Conservation (phyloP, 2,888 invertebrate species). For the Antitype chi region DNA sequence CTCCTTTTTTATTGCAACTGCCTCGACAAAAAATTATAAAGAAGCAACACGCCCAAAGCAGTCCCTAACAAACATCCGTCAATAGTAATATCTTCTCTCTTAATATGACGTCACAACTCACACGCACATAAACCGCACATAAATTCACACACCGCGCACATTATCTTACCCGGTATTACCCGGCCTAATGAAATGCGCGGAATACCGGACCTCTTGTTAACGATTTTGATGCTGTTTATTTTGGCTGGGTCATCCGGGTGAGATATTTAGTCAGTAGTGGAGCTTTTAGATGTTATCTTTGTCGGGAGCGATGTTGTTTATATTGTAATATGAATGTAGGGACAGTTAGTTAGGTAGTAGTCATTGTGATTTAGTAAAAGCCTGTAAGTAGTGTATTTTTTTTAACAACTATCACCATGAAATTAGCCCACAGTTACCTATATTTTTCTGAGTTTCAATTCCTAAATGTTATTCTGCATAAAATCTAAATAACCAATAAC, state of each 20-base stretch:
- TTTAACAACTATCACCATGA: not conserved
- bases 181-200: conserved; percentile 72
- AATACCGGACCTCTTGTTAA: conserved; percentile 60
- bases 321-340: not conserved
- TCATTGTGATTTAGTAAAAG: not conserved
- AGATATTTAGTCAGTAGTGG: conserved; percentile 18
- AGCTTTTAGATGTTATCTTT: not conserved
- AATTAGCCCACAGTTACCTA: not conserved
- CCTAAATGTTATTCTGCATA: not conserved
- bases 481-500: not conserved
- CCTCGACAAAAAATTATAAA: not conserved
- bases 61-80: not conserved
- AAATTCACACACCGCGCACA: conserved; percentile 38
- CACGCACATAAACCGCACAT: conserved; percentile 29
- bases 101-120: conserved; percentile 22
- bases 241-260: conserved; percentile 32
- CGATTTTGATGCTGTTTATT: conserved; percentile 56
- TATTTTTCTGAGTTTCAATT: not conserved
- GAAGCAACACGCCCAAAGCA: not conserved
- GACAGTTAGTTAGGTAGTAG: not conserved
- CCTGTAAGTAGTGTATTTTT: no score
- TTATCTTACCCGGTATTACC: conserved; percentile 40
- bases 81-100: not conserved
- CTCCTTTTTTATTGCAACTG: not conserved
- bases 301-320: not conserved